Evolutionary conservation across 2,888 invertebrate species (phyloP), one percentile per base, ranked within the genome.

Genomic region (Limulus polyphemus): DNA sequence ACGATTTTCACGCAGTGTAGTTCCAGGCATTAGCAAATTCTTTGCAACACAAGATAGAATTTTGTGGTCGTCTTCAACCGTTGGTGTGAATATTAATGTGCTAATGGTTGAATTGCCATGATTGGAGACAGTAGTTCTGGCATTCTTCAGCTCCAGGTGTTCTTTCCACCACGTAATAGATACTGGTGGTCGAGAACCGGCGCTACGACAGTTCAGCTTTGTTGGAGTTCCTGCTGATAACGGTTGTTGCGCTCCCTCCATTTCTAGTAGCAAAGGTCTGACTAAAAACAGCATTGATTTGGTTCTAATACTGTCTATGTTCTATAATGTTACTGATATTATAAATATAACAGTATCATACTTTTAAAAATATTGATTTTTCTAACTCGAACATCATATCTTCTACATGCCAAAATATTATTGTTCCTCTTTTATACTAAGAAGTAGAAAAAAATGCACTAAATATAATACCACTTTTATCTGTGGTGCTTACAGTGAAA

Each of bases 171-270:
- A 72, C 16, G 69, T 65, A 17, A 72, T 61, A 10, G 62, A 58
- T 1, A 71, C 71, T 11, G 70, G 70, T 7, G 72, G 71, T 52
- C 70, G 65, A 4, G 72, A 72, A 1, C 72, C 71, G 16, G 61
- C 63, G 9, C 70, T 61, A 47, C 62, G 66, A 59, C 72, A 72
- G 57, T 65, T 65, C 55, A 71, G 59, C 57, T 67, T 58, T 16
- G 68, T 60, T 10, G 57, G 52, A 11, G 64, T 56, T 12, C 68
- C 68, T 0, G 70, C 69, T 10, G 71, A 70, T 52, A 71, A 65
- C 1, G 71, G 68, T 10, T 69, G 67, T 10, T 63, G 61, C 1
- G 62, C 62, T 10, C 68, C 69, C 11, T 63, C 49, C 17, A 72
- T 69, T 56, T 64, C 61, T 47, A 71, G 68, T n/a, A 57, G 52